A percentile compares a stretch with the other conserved stretches of the same genome.
These are phyloP conservation scores for Criorhina ranunculi DNA, from an alignment of 2,888 invertebrate species.

Conservation along the genomic window DNA sequence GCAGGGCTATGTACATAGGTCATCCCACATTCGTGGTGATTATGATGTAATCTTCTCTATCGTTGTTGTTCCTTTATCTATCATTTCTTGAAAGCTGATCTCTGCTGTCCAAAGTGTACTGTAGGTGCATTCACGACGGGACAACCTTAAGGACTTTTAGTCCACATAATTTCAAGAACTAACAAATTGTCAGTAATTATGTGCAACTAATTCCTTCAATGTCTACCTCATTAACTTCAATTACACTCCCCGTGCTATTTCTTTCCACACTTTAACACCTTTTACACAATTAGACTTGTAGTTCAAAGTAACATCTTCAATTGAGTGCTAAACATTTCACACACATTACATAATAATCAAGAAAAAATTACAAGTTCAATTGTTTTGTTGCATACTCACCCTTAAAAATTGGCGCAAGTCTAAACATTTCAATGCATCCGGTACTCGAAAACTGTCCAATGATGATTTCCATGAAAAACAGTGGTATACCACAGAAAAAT, in stretches of 20 bases:
- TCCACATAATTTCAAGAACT: too few species aligned
- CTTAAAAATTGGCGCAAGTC: constrained; percentile 93
- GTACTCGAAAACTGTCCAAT: constrained; percentile 94
- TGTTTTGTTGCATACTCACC: constrained; percentile 86
- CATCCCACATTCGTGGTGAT: too few species aligned
- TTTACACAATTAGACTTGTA: background rate
- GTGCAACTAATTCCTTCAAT: background rate
- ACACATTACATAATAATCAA: background rate
- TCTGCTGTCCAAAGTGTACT: too few species aligned
- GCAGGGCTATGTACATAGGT: too few species aligned
- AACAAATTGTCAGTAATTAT: too few species aligned
- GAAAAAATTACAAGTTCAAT: background rate
- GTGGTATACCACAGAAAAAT: constrained; percentile 92
- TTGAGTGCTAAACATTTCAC: background rate
- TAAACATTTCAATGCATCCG: constrained; percentile 92
- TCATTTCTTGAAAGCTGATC: too few species aligned
- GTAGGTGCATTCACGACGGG: too few species aligned
- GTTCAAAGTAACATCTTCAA: background rate
- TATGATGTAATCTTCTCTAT: too few species aligned
- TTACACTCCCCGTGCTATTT: background rate
- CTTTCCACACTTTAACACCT: background rate
- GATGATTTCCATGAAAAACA: constrained; percentile 94
- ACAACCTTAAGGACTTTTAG: too few species aligned
- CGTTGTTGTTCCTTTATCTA: too few species aligned
- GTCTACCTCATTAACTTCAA: background rate